Conservation (phyloP, 2,888 invertebrate genomes). For the Steinernema scapterisci region DNA sequence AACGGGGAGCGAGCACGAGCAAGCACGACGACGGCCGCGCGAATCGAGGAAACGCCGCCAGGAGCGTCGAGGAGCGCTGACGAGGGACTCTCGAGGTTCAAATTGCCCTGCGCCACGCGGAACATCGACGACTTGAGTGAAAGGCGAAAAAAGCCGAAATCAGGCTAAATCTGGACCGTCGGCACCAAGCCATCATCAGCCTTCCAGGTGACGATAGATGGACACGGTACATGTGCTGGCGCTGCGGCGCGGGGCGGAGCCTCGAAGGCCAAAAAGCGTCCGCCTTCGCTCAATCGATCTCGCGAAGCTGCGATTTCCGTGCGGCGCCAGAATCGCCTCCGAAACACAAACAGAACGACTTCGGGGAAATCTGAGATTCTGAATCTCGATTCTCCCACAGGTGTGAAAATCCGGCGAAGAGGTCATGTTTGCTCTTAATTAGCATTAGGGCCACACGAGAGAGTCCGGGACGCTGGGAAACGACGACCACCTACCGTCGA, state of each 20-base stretch:
- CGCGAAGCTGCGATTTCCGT: slow-evolving; percentile 1
- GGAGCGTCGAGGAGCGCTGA: background rate
- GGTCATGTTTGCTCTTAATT: slow-evolving; percentile 30
- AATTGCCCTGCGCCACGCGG: background rate
- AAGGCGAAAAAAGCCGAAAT: background rate
- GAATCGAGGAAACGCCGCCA: background rate
- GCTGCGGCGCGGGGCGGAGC: background rate
- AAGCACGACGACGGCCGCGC: slow-evolving; percentile 19
- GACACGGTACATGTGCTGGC: slow-evolving; percentile 28
- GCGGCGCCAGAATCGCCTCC: background rate
- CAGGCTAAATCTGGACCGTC: slow-evolving; percentile 24
- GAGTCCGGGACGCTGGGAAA: background rate
- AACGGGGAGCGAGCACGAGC: background rate
- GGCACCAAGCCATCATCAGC: background rate
- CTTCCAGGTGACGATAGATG: slow-evolving; percentile 33
- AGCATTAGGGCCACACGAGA: slow-evolving; percentile 30
- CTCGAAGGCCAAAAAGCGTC: slow-evolving; percentile 1
- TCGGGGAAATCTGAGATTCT: slow-evolving; percentile 3
- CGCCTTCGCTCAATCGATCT: slow-evolving; percentile 25
- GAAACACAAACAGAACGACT: slow-evolving; percentile 9
- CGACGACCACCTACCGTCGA: background rate
- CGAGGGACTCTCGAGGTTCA: background rate
- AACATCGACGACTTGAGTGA: background rate
- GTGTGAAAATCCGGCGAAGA: slow-evolving; percentile 21
- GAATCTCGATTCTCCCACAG: slow-evolving; percentile 27